Conservation (phyloP, 2,113 vertebrate genomes). For the Bombycilla garrulus region DNA sequence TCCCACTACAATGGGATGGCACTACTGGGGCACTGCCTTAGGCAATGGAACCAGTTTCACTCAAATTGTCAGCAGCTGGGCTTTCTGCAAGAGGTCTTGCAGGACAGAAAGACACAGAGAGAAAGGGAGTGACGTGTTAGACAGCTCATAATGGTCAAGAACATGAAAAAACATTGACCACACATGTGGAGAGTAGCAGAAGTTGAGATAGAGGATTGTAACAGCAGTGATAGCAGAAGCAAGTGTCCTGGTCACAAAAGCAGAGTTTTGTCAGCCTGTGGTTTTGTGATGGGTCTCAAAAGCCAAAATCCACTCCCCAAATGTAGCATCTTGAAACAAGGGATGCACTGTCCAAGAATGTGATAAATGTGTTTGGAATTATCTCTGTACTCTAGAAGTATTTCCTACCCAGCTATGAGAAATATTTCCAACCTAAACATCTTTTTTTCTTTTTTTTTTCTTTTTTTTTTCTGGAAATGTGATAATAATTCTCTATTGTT, state of each 20-base stretch:
- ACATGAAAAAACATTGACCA: accelerated
- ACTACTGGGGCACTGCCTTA: not conserved
- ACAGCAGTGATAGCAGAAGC: not conserved
- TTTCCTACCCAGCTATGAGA: not conserved
- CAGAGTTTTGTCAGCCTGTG: not conserved
- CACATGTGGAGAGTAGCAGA: not conserved
- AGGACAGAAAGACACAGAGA: not conserved
- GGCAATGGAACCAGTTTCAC: not conserved
- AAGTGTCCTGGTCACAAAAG: not conserved
- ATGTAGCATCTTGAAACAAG: not conserved
- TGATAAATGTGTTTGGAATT: not conserved
- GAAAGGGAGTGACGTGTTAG: accelerated
- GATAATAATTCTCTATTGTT: not conserved
- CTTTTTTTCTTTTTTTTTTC: not conserved
- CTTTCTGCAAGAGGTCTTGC: not conserved
- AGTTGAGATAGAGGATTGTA: not conserved
- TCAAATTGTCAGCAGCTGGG: not conserved
- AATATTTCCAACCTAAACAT: not conserved
- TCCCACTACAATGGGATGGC: not conserved
- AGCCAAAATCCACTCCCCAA: not conserved
- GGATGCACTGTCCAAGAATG: not conserved
- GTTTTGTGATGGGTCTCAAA: not conserved
- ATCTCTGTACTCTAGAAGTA: not conserved
- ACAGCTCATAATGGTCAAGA: not conserved
- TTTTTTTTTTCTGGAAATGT: not conserved